Evolutionary conservation across 2,888 invertebrate species (phyloP), one percentile per base, ranked within the genome.

Genomic region (Achlya flavicornis): DNA sequence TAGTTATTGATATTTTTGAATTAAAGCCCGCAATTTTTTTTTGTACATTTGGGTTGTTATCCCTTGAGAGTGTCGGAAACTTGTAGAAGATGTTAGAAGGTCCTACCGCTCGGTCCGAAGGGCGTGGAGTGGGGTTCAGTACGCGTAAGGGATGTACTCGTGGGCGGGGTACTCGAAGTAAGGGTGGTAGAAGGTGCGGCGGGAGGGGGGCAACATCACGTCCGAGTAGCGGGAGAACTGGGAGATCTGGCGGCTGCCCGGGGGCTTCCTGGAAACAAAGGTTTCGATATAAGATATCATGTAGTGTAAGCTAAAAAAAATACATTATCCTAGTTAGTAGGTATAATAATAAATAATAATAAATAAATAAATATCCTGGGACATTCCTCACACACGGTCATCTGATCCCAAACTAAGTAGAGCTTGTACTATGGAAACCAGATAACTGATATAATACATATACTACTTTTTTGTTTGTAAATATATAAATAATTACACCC

Each of bases 141-240:
- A 93, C 71, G 73, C 76, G 79, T 89, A 89, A 66, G 90, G 90
- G 70, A 85, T 66, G 71, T 80, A 84, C 63, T 92, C 91, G n/a
- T 91, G 90, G 61, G 83, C 81, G 43, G 81, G 80, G 79, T 86
- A 86, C 65, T 90, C 90, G 76, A 84, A 78, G 80, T 86, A 88
- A 60, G 91, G 92, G 76, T 86, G 89, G 83, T 87, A 88, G 77
- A 80, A 79, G 58, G 85, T 81, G 76, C 92, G 93, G 67, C 92
- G 92, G 0, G 72, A 77, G 0, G 92, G 91, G 0, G 92, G 92
- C 68, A 90, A 75, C 89, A 93, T 90, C 67, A 87, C 86, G 78
- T 93, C 93, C 7, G 93, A 92, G 86, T 93, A 93, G 76, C 93
- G 93, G 1, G 91, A 91, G 87, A 93, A 93, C 75, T 93, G 93